Conservation (phyloP, 2,113 vertebrate species). For the Calonectris borealis region DNA sequence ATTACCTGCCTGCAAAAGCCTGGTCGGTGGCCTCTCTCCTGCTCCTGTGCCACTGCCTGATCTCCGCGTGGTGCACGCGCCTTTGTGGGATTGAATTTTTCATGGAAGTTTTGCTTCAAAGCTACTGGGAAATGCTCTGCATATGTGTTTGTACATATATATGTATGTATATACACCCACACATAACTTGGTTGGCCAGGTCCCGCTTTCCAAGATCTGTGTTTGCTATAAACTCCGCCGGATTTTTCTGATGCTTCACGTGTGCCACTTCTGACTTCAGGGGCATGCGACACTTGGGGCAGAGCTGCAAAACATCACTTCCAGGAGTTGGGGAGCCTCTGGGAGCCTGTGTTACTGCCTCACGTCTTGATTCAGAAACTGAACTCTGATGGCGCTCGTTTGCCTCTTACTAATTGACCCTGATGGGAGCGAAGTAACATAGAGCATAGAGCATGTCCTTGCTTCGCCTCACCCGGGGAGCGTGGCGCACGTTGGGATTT, state of each 20-base stretch:
- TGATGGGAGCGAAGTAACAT: neutral
- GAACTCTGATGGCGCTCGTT: neutral
- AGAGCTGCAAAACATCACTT: neutral
- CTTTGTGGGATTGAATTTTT: neutral
- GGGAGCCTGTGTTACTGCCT: neutral
- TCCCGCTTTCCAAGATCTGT: neutral
- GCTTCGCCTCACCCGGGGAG: neutral
- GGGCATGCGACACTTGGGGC: neutral
- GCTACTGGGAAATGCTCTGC: neutral
- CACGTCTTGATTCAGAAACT: neutral
- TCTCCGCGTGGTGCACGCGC: accelerated
- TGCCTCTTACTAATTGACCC: neutral
- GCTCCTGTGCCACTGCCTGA: neutral
- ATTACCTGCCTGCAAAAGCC: neutral
- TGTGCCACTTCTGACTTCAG: neutral
- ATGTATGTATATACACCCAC: neutral
- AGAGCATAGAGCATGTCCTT: neutral
- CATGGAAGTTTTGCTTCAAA: neutral
- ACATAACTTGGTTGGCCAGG: neutral
- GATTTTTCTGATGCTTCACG: neutral
- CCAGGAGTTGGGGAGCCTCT: neutral
- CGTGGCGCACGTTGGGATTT: neutral
- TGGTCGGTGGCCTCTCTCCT: neutral
- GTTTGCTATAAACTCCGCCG: neutral
- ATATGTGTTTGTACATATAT: neutral